phyloP scores from a whole-genome alignment of 2,888 invertebrate species.

The Pyralis farinalis region DNA sequence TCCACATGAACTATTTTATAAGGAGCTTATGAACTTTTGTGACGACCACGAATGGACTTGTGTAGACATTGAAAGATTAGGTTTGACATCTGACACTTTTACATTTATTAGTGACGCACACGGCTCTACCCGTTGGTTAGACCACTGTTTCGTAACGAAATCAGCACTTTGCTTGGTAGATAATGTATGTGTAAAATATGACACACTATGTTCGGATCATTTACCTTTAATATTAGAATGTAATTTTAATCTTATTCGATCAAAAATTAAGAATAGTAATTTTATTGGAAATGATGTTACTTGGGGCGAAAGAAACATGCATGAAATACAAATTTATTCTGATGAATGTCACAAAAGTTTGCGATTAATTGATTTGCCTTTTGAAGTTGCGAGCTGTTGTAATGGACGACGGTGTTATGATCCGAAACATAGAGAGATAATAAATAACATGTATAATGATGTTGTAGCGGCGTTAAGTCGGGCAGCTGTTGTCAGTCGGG shows the following conservation, averaged over 20 bases:
- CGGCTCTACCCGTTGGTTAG: not conserved
- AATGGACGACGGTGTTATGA: too few species aligned
- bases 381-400: too few species aligned
- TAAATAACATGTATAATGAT: constrained; percentile 17
- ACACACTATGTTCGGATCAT: constrained; percentile 18
- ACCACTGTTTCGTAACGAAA: not conserved
- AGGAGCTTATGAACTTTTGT: constrained; percentile 6
- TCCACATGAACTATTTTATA: constrained; percentile 9
- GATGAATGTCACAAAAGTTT: too few species aligned
- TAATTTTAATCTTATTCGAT: constrained; percentile 7
- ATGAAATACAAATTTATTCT: too few species aligned
- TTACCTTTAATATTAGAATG: constrained; percentile 12
- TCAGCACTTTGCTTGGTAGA: constrained; percentile 3
- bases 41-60: constrained; percentile 7
- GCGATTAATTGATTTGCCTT: too few species aligned
- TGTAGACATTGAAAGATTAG: constrained; percentile 3
- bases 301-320: too few species aligned
- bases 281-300: too few species aligned
- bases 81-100: not conserved
- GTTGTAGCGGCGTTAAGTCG: constrained; percentile 12
- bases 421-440: constrained; percentile 8
- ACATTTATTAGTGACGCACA: constrained; percentile 6
- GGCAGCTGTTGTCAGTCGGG: constrained; percentile 8
- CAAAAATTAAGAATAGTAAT: too few species aligned
- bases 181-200: constrained; percentile 7